A percentile compares a stretch with the other conserved stretches of the same genome.
Conservation (phyloP, 1,140 invertebrate genomes). For the Yoshiicerus persimilis region DNA sequence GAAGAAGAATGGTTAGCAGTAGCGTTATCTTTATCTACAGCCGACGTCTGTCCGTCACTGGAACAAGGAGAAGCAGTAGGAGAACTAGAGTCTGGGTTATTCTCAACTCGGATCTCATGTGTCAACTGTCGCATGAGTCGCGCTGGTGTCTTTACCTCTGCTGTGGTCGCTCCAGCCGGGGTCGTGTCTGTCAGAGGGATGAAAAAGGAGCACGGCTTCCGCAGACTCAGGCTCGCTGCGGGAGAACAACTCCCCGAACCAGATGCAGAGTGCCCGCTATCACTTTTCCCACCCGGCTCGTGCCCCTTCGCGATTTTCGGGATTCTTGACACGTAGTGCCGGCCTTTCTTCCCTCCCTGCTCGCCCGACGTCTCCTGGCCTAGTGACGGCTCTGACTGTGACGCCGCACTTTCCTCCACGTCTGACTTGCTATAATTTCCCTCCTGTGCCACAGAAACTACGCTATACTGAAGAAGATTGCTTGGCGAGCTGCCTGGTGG, state of each 20-base stretch:
- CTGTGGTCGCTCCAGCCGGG: neutral
- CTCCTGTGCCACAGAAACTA: neutral
- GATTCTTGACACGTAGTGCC: neutral
- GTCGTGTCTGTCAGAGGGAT: slow-evolving; percentile 30
- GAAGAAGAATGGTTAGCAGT: neutral
- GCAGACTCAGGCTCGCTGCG: neutral
- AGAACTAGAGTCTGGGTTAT: neutral
- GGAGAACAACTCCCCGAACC: neutral
- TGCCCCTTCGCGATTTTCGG: neutral
- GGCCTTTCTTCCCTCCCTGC: neutral
- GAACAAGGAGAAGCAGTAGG: neutral
- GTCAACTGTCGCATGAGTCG: slow-evolving; percentile 2
- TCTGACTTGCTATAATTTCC: neutral
- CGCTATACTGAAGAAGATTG: neutral
- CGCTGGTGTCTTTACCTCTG: neutral
- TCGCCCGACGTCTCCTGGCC: neutral
- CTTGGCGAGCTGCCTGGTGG: neutral
- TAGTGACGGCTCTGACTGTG: neutral
- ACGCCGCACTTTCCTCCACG: neutral
- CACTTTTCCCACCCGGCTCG: neutral
- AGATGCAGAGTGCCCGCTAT: neutral
- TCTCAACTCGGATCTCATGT: neutral
- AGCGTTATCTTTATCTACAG: neutral
- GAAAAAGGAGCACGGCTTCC: slow-evolving; percentile 46
- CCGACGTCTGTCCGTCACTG: neutral